Conservation (phyloP, 2,113 vertebrate genomes). For the Pelvicachromis taeniatus region DNA sequence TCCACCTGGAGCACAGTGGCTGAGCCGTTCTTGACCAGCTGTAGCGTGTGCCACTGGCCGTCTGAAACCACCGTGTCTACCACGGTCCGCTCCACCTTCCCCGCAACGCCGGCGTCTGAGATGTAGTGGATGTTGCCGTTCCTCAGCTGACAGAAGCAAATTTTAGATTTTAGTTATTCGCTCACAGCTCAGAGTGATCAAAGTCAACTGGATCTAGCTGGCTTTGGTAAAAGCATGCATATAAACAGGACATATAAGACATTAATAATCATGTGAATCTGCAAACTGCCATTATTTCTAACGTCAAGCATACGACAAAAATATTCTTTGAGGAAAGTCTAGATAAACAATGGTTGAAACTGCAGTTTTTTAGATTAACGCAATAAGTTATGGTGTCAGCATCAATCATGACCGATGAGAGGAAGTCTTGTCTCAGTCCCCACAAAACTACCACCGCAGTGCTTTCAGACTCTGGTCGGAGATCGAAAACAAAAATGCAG, state of each 20-base stretch:
- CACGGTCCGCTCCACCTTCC: conserved; percentile 90
- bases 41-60: conserved; percentile 88
- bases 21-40: conserved; percentile 82
- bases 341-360: not conserved
- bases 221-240: not conserved
- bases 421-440: not conserved
- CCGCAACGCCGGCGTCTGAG: conserved; percentile 87
- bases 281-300: not conserved
- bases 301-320: not conserved
- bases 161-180: not conserved
- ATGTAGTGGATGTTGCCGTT: conserved; percentile 89
- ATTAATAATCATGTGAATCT: not conserved
- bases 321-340: not conserved
- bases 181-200: not conserved
- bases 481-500: conserved; percentile 30
- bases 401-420: conserved; percentile 16
- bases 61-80: conserved; percentile 81
- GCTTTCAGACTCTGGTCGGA: conserved; percentile 5
- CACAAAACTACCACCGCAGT: not conserved
- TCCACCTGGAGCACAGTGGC: conserved; percentile 80
- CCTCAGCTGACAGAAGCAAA: conserved; percentile 76
- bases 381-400: not conserved
- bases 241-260: not conserved
- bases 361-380: conserved; percentile 6
- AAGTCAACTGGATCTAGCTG: not conserved